These are phyloP conservation scores for Ectropis crepuscularia DNA, from an alignment of 2,888 invertebrate genomes.

Conservation along the genomic window DNA sequence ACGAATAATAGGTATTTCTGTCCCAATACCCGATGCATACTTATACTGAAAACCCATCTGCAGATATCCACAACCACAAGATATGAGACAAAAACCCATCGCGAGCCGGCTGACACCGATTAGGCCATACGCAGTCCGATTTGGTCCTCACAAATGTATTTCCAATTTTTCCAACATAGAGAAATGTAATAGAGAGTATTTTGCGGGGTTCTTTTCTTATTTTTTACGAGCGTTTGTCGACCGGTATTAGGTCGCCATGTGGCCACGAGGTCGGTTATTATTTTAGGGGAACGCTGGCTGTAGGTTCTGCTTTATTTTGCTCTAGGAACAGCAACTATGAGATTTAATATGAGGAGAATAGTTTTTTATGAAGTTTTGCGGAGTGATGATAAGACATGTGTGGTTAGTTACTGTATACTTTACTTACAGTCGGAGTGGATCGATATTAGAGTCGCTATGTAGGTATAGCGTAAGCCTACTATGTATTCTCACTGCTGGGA, in stretches of 20 bases:
- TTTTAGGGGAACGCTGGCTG: conserved; percentile 56
- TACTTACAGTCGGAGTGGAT: no score
- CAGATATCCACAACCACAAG: conserved; percentile 14
- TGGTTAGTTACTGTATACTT: no score
- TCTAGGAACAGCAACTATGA: conserved; percentile 27
- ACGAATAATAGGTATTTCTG: no score
- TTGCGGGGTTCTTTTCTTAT: conserved; percentile 75
- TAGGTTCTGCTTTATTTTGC: conserved; percentile 36
- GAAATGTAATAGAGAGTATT: conserved; percentile 76
- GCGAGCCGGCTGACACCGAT: conserved; percentile 38
- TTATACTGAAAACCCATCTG: conserved; percentile 10
- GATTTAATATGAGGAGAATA: background rate
- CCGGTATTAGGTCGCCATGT: conserved; percentile 77
- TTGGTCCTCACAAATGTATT: conserved; percentile 68
- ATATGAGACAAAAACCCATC: conserved; percentile 36
- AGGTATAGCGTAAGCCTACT: no score
- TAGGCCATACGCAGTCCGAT: conserved; percentile 45
- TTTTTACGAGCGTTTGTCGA: conserved; percentile 74
- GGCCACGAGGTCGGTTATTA: conserved; percentile 74
- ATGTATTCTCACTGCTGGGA: no score
- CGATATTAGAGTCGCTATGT: no score
- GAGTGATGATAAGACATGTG: no score
- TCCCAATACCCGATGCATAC: conserved; percentile 1
- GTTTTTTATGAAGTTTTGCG: no score
- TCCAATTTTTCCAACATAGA: conserved; percentile 69